These are phyloP conservation scores for Hipparchia semele DNA, from an alignment of 2,888 invertebrate genomes.

Conservation along the genomic window DNA sequence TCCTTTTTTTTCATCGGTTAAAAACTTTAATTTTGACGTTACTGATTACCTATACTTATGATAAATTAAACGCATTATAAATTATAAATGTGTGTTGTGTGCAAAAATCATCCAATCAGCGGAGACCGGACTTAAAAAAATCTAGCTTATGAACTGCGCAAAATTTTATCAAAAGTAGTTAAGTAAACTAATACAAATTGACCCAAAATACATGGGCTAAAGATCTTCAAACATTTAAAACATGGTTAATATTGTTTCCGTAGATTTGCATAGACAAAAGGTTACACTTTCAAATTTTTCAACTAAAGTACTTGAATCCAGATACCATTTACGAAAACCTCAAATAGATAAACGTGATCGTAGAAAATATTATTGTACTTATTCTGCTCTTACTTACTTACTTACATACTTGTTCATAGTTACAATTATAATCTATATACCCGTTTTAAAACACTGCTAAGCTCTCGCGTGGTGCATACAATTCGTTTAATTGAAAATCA, in stretches of 20 bases:
- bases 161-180: too few species aligned
- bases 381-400: conserved; percentile 22
- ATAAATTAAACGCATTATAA: too few species aligned
- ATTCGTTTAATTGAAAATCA: conserved; percentile 27
- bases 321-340: background rate
- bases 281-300: background rate
- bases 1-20: background rate
- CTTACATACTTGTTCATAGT: conserved; percentile 8
- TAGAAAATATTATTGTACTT: conserved; percentile 24
- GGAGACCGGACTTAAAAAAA: too few species aligned
- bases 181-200: too few species aligned
- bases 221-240: too few species aligned
- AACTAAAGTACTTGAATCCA: background rate
- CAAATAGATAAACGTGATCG: background rate
- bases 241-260: background rate
- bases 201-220: too few species aligned
- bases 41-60: too few species aligned
- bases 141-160: too few species aligned
- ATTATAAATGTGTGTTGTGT: too few species aligned
- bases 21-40: too few species aligned
- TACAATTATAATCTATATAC: conserved; percentile 30
- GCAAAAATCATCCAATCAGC: too few species aligned
- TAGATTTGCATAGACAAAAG: conserved; percentile 8
- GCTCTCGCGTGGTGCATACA: conserved; percentile 26
- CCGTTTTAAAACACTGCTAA: conserved; percentile 40